Evolutionary conservation across 2,888 invertebrate species (phyloP).

Genomic region (Drosophila dives): DNA sequence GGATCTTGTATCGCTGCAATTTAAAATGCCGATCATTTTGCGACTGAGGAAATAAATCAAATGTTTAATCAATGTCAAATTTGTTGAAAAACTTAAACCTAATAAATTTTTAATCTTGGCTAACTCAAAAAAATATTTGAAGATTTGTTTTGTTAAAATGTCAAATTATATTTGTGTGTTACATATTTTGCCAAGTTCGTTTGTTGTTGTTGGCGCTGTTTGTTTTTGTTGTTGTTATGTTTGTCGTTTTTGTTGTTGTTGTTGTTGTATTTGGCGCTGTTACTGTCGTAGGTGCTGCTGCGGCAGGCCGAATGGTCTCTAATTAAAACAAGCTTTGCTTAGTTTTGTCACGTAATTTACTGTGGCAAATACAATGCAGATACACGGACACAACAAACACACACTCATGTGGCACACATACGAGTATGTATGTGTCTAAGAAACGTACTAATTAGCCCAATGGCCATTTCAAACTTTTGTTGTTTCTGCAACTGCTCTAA

Average conservation of each 20-base stretch:
- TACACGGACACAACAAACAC: not conserved
- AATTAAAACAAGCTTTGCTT: conserved; percentile 53
- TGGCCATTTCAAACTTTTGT: conserved; percentile 43
- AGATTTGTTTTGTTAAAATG: not conserved
- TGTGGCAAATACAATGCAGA: conserved; percentile 47
- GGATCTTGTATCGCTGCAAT: too few relatives aligned
- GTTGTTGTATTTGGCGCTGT: not conserved
- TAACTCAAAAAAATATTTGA: not conserved
- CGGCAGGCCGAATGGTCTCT: conserved; percentile 27
- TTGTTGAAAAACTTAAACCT: not conserved
- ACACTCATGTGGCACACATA: conserved; percentile 1
- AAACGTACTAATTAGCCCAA: conserved; percentile 58
- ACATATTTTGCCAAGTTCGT: conserved; percentile 2
- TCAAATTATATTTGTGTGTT: conserved; percentile 10
- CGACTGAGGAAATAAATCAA: not conserved
- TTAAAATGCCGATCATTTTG: not conserved
- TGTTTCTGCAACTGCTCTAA: conserved; percentile 28
- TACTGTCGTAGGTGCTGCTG: conserved; percentile 3
- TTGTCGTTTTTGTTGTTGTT: not conserved
- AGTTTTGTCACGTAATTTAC: conserved; percentile 56
- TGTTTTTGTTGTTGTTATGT: not conserved
- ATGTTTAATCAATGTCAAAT: not conserved
- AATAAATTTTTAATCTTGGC: not conserved
- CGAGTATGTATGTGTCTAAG: conserved; percentile 41
- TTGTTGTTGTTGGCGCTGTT: not conserved